Base-by-base conservation (phyloP, 64 coral and sea anemone genomes). In the Porites australiensis region DNA sequence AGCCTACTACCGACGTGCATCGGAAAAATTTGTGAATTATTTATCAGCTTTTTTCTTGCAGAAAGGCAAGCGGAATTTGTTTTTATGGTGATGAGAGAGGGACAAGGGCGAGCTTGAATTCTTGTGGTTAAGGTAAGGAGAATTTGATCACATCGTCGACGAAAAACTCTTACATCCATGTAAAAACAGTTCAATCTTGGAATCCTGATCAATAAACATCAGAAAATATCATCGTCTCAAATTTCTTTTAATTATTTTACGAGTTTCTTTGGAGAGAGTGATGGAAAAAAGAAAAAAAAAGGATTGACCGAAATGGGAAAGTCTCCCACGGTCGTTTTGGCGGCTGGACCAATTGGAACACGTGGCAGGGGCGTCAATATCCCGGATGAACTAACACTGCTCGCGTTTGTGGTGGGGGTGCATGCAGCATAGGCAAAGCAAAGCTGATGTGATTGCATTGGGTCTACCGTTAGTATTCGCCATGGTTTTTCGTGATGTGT, bases 291-390 rank as follows among this genome's bases (percentile, higher is more conserved):
- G 16, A 19, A 3, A 13, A 16, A 50, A 13, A 14, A 43, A 13
- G 2, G 27, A 22, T 58, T 51, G 44, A 11, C 87, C 54, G 21
- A 69, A 83, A 84, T 61, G 44, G 5, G 18, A 68, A n/a, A 76
- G 27, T 76, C 70, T 83, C 82, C 27, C 4, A 72, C 16, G 8
- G 43, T 49, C 49, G 18, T 13, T 62, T 37, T 88, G 58, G 66
- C 47, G 70, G 88, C 58, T 55, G 47, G 77, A 95, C 95, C 95
- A 98, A 98, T 98, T 91, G 88, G 87, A 96, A 96, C 95, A 96
- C 95, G 95, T 96, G 95, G 95, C 90, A 96, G 52, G 59, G 72
- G 14, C 43, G 63, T 76, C 85, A 83, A 20, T 86, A 49, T 94
- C 95, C 95, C 95, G 95, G 92, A 98, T 98, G 95, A 88, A 86